Evolutionary conservation across 1,140 invertebrate genomes (phyloP).

Genomic region (Heliothis virescens): DNA sequence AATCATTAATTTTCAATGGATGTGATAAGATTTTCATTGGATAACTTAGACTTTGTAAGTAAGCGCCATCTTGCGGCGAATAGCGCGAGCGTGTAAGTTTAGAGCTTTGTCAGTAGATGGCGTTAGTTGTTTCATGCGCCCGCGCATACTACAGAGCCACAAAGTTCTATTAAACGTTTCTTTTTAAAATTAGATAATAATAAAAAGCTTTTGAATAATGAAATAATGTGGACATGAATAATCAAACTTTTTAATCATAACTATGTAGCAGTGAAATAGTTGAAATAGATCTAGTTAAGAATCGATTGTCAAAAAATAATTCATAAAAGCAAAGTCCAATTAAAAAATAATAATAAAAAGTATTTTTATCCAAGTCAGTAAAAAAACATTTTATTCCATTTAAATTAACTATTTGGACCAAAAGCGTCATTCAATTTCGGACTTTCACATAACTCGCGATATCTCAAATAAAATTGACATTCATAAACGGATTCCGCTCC

Average conservation of each 20-base stretch:
- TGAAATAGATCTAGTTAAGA: no score
- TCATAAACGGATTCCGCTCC: conserved; percentile 69
- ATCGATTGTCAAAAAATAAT: no score
- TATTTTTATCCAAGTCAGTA: no score
- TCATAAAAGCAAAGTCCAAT: no score
- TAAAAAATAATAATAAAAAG: no score
- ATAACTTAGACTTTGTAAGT: not conserved
- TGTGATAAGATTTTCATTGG: not conserved
- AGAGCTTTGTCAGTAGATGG: conserved; percentile 59
- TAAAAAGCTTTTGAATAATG: no score
- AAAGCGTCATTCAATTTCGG: not conserved
- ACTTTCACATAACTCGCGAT: conserved; percentile 52
- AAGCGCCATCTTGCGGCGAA: conserved; percentile 57
- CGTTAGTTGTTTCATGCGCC: conserved; percentile 59
- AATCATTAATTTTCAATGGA: conserved; percentile 37
- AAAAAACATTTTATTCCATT: no score
- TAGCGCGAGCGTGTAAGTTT: conserved; percentile 54
- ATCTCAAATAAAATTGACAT: conserved; percentile 67
- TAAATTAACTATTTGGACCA: not conserved
- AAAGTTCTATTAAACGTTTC: not conserved
- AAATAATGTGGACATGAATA: no score
- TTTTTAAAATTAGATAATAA: not conserved
- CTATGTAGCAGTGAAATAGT: no score
- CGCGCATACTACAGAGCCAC: conserved; percentile 35
- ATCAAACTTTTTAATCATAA: no score